Base-by-base conservation (phyloP, 2,113 vertebrate genomes). In the Delphinapterus leucas region DNA sequence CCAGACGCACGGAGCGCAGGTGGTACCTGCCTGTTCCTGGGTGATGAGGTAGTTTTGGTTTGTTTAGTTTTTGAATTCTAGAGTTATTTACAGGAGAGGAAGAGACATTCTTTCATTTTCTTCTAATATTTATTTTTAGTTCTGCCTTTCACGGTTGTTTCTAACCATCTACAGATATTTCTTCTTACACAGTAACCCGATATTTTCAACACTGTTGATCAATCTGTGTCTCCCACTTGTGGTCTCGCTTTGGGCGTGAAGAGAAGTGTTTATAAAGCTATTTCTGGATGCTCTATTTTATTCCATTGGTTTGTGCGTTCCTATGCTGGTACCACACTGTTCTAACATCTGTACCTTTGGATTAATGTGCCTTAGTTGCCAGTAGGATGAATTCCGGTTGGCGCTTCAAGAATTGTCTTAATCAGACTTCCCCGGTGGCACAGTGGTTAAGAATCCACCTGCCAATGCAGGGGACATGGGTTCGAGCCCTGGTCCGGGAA, bases 141-240 rank as follows among this genome's bases (percentile, higher is more conserved):
- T 38, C 76, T 73, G 53, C 36, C 31, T 73, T 60, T 67, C 1
- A 4, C 31, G 31, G 44, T 8, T 88, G 90, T 58, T 67, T 67
- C 44, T 38, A 33, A 21, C 12, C 26, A 13, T 0, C 3, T 9
- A 5, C 28, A 26, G 58, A 12, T 4, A 58, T 71, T 67, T 17
- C n/a, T 17, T 5, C 25, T 58, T 6, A 1, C 3, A 0, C 3
- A 6, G 53, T 0, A 12, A 15, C n/a, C 28, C 5, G 0, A 4
- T 8, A 21, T 15, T 28, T 61, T 31, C 8, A 9, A 4, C 28
- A 8, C 41, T 21, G 9, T 3, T 9, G 7, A 13, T 8, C 26
- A 2, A 1, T 53, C 28, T 33, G 53, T 53, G 53, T 53, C 41
- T 70, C 41, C 47, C 13, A 1, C 4, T 5, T 31, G 31, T 21